Evolutionary conservation across 2,113 vertebrate species (phyloP).

Genomic region (Aspiorhynchus laticeps): DNA sequence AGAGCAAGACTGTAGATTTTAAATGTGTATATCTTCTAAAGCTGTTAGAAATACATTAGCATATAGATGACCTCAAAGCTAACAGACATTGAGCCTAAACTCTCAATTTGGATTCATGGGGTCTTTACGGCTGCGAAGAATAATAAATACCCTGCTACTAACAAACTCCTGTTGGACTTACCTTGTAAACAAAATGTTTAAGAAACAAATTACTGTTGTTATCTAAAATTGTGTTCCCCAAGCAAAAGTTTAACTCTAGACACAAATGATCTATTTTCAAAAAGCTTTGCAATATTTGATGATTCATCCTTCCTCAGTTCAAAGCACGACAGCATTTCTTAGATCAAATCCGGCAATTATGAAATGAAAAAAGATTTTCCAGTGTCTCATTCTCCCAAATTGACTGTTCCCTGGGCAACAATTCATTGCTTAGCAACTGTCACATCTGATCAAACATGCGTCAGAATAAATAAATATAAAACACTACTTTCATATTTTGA

Average conservation of each 20-base stretch:
- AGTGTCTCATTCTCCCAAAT: not conserved
- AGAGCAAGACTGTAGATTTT: not conserved
- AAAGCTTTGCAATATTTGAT: not conserved
- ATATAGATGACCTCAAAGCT: not conserved
- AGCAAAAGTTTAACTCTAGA: not conserved
- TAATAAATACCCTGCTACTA: not conserved
- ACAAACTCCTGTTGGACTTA: not conserved
- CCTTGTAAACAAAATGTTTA: not conserved
- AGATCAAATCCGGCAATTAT: constrained; percentile 1
- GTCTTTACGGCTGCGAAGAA: not conserved
- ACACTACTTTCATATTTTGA: not conserved
- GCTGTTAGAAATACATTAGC: not conserved
- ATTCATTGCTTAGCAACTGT: constrained; percentile 13
- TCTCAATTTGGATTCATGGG: not conserved
- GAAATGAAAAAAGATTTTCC: not conserved
- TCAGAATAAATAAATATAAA: constrained; percentile 5
- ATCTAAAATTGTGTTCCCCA: not conserved
- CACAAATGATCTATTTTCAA: not conserved
- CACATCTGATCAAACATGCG: not conserved
- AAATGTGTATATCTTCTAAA: not conserved
- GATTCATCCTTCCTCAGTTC: constrained; percentile 11
- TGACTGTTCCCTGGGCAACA: constrained; percentile 41
- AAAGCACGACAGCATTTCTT: not conserved
- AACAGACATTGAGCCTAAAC: not conserved
- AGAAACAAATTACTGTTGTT: not conserved